Evolutionary conservation across 2,888 invertebrate species (phyloP).

Genomic region (Apamea crenata): DNA sequence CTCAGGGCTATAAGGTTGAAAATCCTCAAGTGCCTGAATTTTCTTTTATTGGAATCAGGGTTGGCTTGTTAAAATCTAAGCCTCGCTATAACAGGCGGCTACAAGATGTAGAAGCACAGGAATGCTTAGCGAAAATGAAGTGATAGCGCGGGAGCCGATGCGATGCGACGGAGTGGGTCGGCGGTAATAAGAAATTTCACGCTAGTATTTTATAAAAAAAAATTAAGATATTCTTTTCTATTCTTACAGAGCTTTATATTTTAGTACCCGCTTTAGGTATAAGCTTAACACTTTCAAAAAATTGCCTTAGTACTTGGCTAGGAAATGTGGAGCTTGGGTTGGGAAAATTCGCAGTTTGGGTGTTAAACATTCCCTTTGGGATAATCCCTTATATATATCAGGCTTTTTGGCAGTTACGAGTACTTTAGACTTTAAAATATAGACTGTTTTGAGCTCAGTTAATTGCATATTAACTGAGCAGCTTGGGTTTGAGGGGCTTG

Average conservation of each 20-base stretch:
- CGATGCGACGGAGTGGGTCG: no score
- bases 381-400: background rate
- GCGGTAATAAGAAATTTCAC: no score
- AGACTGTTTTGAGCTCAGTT: background rate
- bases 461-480: no score
- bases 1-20: background rate
- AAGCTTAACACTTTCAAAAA: background rate
- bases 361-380: background rate
- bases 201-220: no score
- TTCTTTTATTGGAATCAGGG: background rate
- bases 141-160: no score
- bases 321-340: background rate
- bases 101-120: no score
- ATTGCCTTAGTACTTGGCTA: background rate
- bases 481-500: no score
- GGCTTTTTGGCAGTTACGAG: background rate
- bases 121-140: no score
- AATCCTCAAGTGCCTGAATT: background rate
- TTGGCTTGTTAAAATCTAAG: background rate
- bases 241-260: background rate
- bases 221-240: no score
- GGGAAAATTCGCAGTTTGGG: background rate
- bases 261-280: background rate
- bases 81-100: background rate
- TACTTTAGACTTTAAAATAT: background rate